These are phyloP conservation scores for Amiota communis DNA, from an alignment of 2,888 invertebrate species.

Conservation along the genomic window DNA sequence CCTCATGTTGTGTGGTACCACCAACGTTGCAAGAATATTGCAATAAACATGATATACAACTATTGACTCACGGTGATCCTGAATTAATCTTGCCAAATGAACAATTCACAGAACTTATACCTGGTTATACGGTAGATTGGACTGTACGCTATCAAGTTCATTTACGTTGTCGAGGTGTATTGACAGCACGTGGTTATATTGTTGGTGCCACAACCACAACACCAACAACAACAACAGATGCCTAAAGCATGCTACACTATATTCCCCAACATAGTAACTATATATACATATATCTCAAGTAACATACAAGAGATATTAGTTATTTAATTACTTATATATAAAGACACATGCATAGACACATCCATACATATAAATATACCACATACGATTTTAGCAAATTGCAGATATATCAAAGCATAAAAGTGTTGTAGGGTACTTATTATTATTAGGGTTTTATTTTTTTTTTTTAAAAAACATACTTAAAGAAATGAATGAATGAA, in stretches of 20 bases:
- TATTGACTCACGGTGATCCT: constrained; percentile 96
- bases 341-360: neutral
- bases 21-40: constrained; percentile 92
- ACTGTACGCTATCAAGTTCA: constrained; percentile 90
- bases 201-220: constrained; percentile 70
- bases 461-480: neutral
- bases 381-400: too few relatives aligned
- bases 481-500: too few relatives aligned
- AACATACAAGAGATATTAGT: constrained; percentile 31
- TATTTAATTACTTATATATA: constrained; percentile 4
- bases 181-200: constrained; percentile 92
- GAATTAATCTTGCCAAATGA: constrained; percentile 76
- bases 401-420: neutral
- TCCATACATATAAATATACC: too few relatives aligned
- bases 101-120: constrained; percentile 75
- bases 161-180: constrained; percentile 91
- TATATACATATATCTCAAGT: too few relatives aligned
- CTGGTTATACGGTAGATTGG: constrained; percentile 80
- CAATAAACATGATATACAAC: constrained; percentile 90
- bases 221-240: neutral
- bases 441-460: neutral
- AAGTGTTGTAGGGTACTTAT: neutral
- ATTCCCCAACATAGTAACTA: too few relatives aligned
- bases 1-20: constrained; percentile 95
- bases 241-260: neutral